These are phyloP conservation scores for Phenganax stokvisi DNA, from an alignment of 92 coral and sea anemone species.

Conservation along the genomic window DNA sequence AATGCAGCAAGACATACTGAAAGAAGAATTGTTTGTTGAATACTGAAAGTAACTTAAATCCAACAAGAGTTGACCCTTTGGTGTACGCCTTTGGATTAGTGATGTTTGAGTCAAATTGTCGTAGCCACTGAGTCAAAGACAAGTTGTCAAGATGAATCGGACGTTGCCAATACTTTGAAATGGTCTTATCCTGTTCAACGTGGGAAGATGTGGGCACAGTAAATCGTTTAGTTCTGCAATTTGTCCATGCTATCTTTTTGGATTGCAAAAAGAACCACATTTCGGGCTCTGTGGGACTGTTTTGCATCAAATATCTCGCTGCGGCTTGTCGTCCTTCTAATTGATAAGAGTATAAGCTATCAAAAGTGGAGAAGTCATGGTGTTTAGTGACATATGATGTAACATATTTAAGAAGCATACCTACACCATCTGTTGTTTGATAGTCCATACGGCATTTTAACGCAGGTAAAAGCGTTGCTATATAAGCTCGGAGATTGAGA, in stretches of 20 bases:
- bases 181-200: neutral
- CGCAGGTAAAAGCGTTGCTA: slow-evolving; percentile 7
- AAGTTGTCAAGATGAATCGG: neutral
- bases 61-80: neutral
- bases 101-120: neutral
- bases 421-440: neutral
- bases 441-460: slow-evolving; percentile 25
- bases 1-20: neutral
- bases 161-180: slow-evolving; percentile 4
- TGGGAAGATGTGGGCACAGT: neutral
- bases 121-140: neutral
- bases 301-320: too few relatives aligned
- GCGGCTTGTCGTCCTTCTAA: too few relatives aligned
- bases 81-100: neutral
- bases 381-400: slow-evolving; percentile 15
- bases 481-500: slow-evolving; percentile 7
- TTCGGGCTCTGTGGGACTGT: too few relatives aligned
- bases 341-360: too few relatives aligned
- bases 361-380: too few relatives aligned
- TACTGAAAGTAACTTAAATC: neutral
- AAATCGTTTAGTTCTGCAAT: too few relatives aligned
- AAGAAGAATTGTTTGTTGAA: neutral
- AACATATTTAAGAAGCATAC: slow-evolving; percentile 19
- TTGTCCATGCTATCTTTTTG: too few relatives aligned
- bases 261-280: too few relatives aligned